Evolutionary conservation across 2,888 invertebrate genomes (phyloP).

Genomic region (Thecocarcelia acutangulata): DNA sequence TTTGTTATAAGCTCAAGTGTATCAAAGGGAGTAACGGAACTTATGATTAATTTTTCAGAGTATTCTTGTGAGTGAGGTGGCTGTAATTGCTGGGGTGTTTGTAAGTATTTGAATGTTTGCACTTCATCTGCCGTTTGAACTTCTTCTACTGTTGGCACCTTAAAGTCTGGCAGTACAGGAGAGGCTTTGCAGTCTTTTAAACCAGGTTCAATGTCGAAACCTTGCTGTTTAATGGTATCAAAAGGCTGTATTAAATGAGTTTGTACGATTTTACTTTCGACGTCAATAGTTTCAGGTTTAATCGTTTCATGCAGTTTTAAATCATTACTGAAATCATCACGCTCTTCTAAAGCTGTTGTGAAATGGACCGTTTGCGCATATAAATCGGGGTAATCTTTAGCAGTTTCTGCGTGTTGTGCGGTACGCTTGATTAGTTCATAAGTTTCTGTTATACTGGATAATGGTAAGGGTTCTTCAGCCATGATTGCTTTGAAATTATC

Average conservation of each 20-base stretch:
- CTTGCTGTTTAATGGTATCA: conserved; percentile 72
- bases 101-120: conserved; percentile 54
- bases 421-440: conserved; percentile 72
- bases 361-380: conserved; percentile 73
- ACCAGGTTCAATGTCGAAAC: conserved; percentile 72
- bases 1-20: conserved; percentile 64
- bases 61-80: conserved; percentile 54
- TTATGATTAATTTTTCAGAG: conserved; percentile 71
- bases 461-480: conserved; percentile 74
- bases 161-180: conserved; percentile 69
- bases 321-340: conserved; percentile 47
- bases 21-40: conserved; percentile 73
- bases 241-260: conserved; percentile 72
- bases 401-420: conserved; percentile 70
- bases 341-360: conserved; percentile 73
- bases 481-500: conserved; percentile 71
- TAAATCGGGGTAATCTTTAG: conserved; percentile 63
- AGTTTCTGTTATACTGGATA: conserved; percentile 74
- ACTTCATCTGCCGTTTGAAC: conserved; percentile 70
- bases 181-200: conserved; percentile 57
- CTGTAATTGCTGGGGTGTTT: conserved; percentile 33
- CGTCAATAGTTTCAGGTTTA: conserved; percentile 31
- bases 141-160: conserved; percentile 75
- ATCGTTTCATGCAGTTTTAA: conserved; percentile 39
- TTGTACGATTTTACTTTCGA: conserved; percentile 70